Evolutionary conservation across 2,113 vertebrate genomes (phyloP).

Genomic region (Gasterosteus nipponicus): DNA sequence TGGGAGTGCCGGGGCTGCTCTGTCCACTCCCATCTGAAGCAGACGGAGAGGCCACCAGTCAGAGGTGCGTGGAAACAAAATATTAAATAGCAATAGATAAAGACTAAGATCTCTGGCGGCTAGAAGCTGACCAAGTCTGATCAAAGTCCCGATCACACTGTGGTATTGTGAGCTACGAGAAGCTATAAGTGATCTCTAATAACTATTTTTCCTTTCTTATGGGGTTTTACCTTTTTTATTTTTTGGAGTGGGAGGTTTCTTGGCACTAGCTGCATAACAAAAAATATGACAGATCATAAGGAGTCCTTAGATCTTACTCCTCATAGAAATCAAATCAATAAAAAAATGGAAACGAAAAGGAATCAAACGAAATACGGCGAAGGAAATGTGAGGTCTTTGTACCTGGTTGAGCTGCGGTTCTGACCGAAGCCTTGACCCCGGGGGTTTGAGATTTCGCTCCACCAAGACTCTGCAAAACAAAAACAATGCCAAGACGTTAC

Average conservation of each 20-base stretch:
- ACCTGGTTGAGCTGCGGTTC: constrained; percentile 80
- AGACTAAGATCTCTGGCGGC: neutral
- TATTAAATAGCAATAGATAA: neutral
- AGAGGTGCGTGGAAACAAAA: neutral
- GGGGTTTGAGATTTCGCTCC: constrained; percentile 83
- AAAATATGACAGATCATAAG: constrained; percentile 63
- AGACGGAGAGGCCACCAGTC: constrained; percentile 67
- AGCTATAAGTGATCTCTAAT: constrained; percentile 7
- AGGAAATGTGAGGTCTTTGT: rapidly evolving
- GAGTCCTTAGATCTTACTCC: neutral
- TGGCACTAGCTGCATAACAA: constrained; percentile 82
- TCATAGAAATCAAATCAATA: neutral
- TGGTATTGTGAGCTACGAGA: constrained; percentile 6
- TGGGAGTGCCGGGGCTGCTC: constrained; percentile 93
- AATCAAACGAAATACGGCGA: rapidly evolving
- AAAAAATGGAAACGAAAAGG: neutral
- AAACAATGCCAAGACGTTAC: neutral
- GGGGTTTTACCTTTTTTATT: constrained; percentile 82
- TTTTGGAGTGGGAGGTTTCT: constrained; percentile 84
- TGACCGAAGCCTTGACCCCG: constrained; percentile 86
- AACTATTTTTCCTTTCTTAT: constrained; percentile 15
- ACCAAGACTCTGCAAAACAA: constrained; percentile 69
- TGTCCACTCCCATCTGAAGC: constrained; percentile 88
- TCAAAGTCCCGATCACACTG: constrained; percentile 39
- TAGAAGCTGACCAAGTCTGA: constrained; percentile 47